Base-by-base conservation (phyloP, 2,797 vertebrate species). In the Pseudochirops corinnae region DNA sequence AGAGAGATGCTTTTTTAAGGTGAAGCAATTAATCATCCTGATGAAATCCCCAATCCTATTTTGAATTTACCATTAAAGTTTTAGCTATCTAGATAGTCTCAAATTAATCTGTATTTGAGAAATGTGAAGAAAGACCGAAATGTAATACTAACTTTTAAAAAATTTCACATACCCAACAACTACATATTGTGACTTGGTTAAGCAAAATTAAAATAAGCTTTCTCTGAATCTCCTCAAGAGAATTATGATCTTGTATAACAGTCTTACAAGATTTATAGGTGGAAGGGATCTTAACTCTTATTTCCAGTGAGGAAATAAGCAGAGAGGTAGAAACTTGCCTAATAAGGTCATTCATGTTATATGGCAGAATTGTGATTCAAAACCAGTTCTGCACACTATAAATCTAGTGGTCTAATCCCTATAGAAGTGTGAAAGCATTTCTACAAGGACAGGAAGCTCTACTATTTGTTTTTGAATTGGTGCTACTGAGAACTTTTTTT, bases 81-180 rank as follows among this genome's bases (percentile, higher is more conserved):
- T 92, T 95, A 58, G 53, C 53, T 94, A 3, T 53, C 33, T 33
- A 82, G 90, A 16, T 91, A 94, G 14, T 53, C 33, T 50, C 52
- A 94, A 57, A 7, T 50, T 55, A 93, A 55, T 74, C 60, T 94
- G 82, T 56, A 56, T 82, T 92, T 96, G 94, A 57, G 92, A 46
- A 5, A 3, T 50, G 11, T 50, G 90, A n/a, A 14, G 56, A n/a
- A 96, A 50, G 50, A 90, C 39, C 93, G 33, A 94, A 93, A 93
- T 16, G 82, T 39, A 39, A 74, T 3, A 5, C 6, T 39, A 74
- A 39, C n/a, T 74, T 39, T 74, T 67, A n/a, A n/a, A 56, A 74
- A 21, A 39, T 74, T 39, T 74, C 67, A 74, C 39, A 39, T 74
- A 39, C n/a, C n/a, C 6, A 39, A 74, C n/a, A 74, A 21, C 18